Base-by-base conservation (phyloP, 2,888 invertebrate genomes). In the Biston betularia region DNA sequence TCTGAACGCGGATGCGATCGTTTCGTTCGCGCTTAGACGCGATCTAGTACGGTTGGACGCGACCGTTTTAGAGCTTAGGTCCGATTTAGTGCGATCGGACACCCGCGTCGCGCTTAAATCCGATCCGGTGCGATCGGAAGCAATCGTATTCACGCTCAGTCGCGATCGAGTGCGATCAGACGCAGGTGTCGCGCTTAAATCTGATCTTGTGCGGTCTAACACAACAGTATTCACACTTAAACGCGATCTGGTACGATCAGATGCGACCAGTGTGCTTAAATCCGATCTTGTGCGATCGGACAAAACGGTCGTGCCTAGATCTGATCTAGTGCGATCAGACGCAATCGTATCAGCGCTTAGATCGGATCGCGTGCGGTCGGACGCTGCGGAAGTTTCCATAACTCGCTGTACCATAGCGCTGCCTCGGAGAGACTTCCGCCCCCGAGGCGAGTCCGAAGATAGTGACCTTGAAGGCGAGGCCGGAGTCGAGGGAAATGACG, bases 401-500 rank as follows among this genome's bases (percentile, higher is more conserved):
- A 83, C 87, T 15, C 76, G 81, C 15, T 85, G 81, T 0, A 88
- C 62, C 0, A 89, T 80, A 0, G 81, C 24, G 42, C 80, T 80
- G 8, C 85, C 79, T 14, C 89, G 80, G 0, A 73, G 54, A 0
- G 84, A 83, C 35, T 75, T 81, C n/a, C 81, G 77, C 0, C 76
- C 50, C 0, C 69, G 69, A 0, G 82, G 79, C 0, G 84, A 80
- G 3, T 71, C 69, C 0, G 78, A 72, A 0, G 78, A 73, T 46
- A 70, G 38, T 38, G 79, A 73, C 1, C 63, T 75, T 6, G 71
- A 68, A 0, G 73, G 61, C 0, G 77, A 74, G 12, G 10, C 15
- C 45, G 34, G 15, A n/a, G 56, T 9, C 35, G 68, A 65, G 0
- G 64, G 52, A 9, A 73, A 0, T 0, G 76, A 52, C 0, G 75